Base-by-base conservation (phyloP, 2,888 invertebrate species). In the Heliconius cydno region DNA sequence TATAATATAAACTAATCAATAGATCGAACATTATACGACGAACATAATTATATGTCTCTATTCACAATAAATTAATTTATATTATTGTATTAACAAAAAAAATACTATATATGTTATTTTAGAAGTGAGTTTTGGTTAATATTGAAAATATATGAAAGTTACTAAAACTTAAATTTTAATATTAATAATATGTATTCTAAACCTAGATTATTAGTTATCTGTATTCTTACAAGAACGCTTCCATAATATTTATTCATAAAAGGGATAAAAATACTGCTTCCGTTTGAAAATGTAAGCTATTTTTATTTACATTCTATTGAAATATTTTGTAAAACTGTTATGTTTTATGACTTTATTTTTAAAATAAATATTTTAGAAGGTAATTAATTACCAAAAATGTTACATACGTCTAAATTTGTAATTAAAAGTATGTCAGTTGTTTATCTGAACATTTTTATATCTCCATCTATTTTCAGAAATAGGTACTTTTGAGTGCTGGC, bases 381-480 rank as follows among this genome's bases (percentile, higher is more conserved):
- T 46, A n/a, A 73, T 67, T 80, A 41, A 65, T 66, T 57, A 25
- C 19, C 76, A 15, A 34, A 46, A 46, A 4, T 46, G 38, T 10
- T 65, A n/a, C 78, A 34, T 67, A 63, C 34, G 28, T 28, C 19
- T 41, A 12, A 19, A 73, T 79, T 83, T 46, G 15, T 63, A 52
- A 65, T 63, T 83, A 90, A 89, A 89, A 91, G 93, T 89, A 84
- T 77, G 78, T 85, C 82, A 85, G 82, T 84, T 93, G 92, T 86
- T 85, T 85, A 89, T 88, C 92, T 92, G 93, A 93, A 94, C 94
- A 94, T 91, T 93, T 92, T 95, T 95, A 95, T 95, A 95, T 96
- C 96, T 96, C 96, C 96, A 96, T 96, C 96, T 96, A 96, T 96
- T 96, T 96, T 96, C 96, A 96, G 96, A 96, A 95, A 94, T 95